Base-by-base conservation (phyloP, 2,797 vertebrate species). In the Picus viridis region DNA sequence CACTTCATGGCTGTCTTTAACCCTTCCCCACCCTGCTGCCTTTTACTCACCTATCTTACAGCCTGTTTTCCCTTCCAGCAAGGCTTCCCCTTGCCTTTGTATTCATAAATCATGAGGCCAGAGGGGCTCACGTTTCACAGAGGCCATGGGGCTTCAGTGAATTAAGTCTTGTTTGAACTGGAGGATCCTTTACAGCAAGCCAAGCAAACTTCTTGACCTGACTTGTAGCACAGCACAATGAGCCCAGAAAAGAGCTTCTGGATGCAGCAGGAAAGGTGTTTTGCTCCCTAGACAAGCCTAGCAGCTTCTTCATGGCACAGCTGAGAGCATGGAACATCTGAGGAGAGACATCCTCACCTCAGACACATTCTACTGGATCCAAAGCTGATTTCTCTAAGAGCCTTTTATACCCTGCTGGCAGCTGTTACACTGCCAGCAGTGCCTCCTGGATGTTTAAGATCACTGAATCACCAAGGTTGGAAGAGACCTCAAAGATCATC, bases 171-270 rank as follows among this genome's bases (percentile, higher is more conserved):
- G 87, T 94, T 95, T 96, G 93, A 95, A 83, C 91, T 89, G 29
- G 64, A 88, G 76, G 61, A 78, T 92, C 51, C 82, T 80, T 81
- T 87, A 88, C 72, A 94, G 79, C 10, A 95, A 95, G 45, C 70
- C 73, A 94, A 95, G 90, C 95, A 95, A 91, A 59, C 92, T 83
- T 84, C 87, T 81, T 92, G 95, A 91, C 91, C 94, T 19, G 71
- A 81, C 67, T 93, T 79, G 71, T 82, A 61, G 74, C 36, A 57
- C 57, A 47, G 82, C 67, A 61, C 67, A 61, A n/a, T 0, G 9
- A 96, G 86, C 62, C 58, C 89, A 73, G 80, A 70, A 70, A 61
- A 9, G 58, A 78, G n/a, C 85, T 71, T 68, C 75, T 51, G 87
- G 76, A 70, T 81, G 85, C 83, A 57, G n/a, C 1, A 9, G 63